These are phyloP conservation scores for Tapirus indicus DNA, from an alignment of 2,797 vertebrate species.

Conservation along the genomic window DNA sequence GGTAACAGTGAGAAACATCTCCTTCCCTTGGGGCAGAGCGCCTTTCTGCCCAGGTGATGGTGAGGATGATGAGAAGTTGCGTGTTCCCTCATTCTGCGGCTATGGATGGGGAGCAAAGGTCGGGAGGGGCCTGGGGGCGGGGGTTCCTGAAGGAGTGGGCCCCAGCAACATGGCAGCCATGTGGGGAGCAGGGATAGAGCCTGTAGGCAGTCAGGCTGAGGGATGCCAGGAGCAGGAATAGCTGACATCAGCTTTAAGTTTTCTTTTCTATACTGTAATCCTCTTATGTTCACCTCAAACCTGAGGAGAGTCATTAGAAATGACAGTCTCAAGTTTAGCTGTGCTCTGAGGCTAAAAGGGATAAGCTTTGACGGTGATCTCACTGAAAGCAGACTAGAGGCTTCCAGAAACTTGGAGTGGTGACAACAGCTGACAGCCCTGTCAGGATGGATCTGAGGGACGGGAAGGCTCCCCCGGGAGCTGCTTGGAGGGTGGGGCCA, in stretches of 20 bases:
- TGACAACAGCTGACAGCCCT: neutral
- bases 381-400: neutral
- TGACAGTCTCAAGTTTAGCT: neutral
- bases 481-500: neutral
- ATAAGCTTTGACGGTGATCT: neutral
- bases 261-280: accelerated
- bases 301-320: neutral
- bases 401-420: neutral
- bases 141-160: neutral
- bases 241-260: accelerated
- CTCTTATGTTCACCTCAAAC: neutral
- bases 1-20: neutral
- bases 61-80: too few species aligned
- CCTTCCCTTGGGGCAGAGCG: neutral
- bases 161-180: accelerated
- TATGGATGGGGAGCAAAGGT: too few species aligned
- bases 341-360: neutral
- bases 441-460: neutral
- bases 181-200: accelerated
- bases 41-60: neutral
- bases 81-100: too few species aligned
- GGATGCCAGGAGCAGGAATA: accelerated
- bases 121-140: too few species aligned
- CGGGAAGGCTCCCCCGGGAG: neutral
- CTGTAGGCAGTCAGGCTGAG: accelerated